Base-by-base conservation (phyloP, 2,113 vertebrate species). In the Ariopsis seemanni region DNA sequence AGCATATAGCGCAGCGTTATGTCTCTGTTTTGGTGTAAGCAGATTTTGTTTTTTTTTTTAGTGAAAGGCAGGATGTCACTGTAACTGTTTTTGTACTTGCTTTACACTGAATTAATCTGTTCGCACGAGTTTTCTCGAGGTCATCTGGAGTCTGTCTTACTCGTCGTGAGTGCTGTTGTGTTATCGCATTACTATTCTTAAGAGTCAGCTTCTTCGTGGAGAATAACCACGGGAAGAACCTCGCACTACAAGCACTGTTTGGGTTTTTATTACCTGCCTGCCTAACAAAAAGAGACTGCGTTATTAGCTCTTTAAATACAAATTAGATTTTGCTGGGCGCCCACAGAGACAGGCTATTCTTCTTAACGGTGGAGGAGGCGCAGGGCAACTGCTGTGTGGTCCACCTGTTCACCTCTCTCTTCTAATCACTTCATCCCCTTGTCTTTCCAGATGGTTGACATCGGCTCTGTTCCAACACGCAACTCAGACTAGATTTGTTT, bases 241-340 rank as follows among this genome's bases (percentile, higher is more conserved):
- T 9, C 15, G 55, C 4, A 42, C 63, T 55, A 27, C 48, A 82
- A 42, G 30, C 75, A 71, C 58, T 5, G 53, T 50, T 48, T n/a
- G 34, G 22, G 75, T 22, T 80, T 75, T 69, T 80, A 80, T 80
- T n/a, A 79, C 9, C 62, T 69, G 75, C 27, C 27, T 69, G 52
- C 7, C 10, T 30, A 42, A 80, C 63, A 87, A 20, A 74, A 62
- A 71, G 55, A 60, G 17, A 52, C 27, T 0, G 4, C n/a, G 52
- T 87, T 62, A 57, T 82, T 62, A 74, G n/a, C 42, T 75, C 67
- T 85, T 74, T 63, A 69, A 88, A 22, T 30, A 72, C 79, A 81
- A 82, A 80, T 62, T 30, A 72, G 83, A 74, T 55, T 69, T 60
- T 72, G n/a, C 72, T 12, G 71, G 25, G 58, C 30, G 50, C 50